Conservation (phyloP, 2,888 invertebrate species). For the Entomobrya proxima region DNA sequence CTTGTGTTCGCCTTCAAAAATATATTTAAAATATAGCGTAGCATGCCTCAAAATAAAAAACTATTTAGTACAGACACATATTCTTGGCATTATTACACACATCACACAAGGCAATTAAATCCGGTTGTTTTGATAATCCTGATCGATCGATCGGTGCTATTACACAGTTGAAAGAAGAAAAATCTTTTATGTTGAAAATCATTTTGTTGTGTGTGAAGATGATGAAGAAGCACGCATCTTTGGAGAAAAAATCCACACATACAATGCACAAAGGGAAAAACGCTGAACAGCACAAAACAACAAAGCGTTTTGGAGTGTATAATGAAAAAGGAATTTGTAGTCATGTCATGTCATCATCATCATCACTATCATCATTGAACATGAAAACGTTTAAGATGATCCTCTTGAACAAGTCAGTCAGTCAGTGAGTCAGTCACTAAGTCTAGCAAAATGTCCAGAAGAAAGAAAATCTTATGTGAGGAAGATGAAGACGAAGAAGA, state of each 20-base stretch:
- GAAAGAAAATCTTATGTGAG: neutral
- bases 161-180: conserved; percentile 11
- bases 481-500: neutral
- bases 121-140: conserved; percentile 55
- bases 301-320: conserved; percentile 24
- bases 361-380: conserved; percentile 66
- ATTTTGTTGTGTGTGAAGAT: conserved; percentile 39
- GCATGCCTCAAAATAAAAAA: neutral
- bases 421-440: conserved; percentile 54
- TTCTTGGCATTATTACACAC: conserved; percentile 15
- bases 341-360: conserved; percentile 70
- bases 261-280: neutral
- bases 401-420: conserved; percentile 55
- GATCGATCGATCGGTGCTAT: conserved; percentile 46
- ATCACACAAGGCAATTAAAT: conserved; percentile 58
- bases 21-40: neutral
- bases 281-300: neutral
- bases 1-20: conserved; percentile 40
- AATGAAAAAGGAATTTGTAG: conserved; percentile 64
- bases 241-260: neutral
- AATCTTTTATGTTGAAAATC: conserved; percentile 10
- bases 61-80: conserved; percentile 24
- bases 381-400: conserved; percentile 64
- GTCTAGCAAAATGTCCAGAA: conserved; percentile 57
- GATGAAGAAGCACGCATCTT: conserved; percentile 20